These are phyloP conservation scores for Leptoteleia sp. DNA, from an alignment of 1,140 invertebrate species.

Conservation along the genomic window DNA sequence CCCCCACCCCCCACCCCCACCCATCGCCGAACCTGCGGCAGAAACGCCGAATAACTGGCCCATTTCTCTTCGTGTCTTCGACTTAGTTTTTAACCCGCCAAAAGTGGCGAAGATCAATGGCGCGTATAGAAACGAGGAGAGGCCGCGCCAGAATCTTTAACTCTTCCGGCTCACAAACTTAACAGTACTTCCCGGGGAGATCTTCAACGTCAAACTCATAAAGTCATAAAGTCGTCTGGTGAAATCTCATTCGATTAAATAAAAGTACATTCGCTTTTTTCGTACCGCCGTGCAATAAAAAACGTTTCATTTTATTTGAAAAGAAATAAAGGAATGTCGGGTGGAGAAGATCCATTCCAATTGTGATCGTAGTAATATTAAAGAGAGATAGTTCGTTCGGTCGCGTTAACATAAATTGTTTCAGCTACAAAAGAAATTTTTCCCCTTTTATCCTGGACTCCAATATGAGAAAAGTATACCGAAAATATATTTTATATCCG, in stretches of 20 bases:
- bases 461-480: too few species aligned
- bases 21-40: slow-evolving; percentile 59
- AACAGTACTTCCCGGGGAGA: slow-evolving; percentile 67
- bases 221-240: slow-evolving; percentile 54
- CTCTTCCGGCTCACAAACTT: slow-evolving; percentile 73
- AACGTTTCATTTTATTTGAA: slow-evolving; percentile 16
- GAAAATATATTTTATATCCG: too few species aligned
- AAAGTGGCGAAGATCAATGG: slow-evolving; percentile 60
- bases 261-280: slow-evolving; percentile 26
- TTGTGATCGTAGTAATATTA: slow-evolving; percentile 21
- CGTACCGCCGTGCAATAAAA: slow-evolving; percentile 13
- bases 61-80: slow-evolving; percentile 68
- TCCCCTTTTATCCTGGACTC: too few species aligned
- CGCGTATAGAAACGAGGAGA: slow-evolving; percentile 55
- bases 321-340: slow-evolving; percentile 1
- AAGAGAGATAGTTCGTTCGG: slow-evolving; percentile 22
- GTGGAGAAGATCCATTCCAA: slow-evolving; percentile 1
- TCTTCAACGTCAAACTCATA: slow-evolving; percentile 62
- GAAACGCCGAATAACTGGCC: slow-evolving; percentile 57
- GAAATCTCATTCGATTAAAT: slow-evolving; percentile 53
- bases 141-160: slow-evolving; percentile 71
- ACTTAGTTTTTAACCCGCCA: slow-evolving; percentile 47
- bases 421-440: too few species aligned
- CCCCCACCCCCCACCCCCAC: too few species aligned
- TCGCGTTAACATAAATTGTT: too few species aligned